phyloP scores from a whole-genome alignment of 2,113 vertebrate species.

The Nyctereutes procyonoides region DNA sequence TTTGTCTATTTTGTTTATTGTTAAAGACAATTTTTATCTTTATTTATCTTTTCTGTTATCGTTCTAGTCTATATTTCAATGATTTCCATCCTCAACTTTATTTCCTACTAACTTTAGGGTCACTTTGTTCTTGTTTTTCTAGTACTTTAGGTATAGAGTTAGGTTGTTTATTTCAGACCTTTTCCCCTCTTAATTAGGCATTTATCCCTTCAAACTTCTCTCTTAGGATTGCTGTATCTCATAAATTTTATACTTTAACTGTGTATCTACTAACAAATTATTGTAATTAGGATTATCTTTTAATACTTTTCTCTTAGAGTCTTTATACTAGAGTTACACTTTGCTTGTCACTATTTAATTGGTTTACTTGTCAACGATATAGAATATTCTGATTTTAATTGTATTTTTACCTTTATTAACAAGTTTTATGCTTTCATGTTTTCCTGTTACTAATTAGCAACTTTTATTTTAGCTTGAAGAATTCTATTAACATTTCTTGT shows the following conservation, averaged over 20 bases:
- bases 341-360: not conserved
- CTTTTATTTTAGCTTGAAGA: not conserved
- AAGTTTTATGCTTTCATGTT: not conserved
- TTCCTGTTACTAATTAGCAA: not conserved
- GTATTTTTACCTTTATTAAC: not conserved
- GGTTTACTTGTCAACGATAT: not conserved
- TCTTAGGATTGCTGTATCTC: not conserved
- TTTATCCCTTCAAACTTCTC: not conserved
- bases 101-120: not conserved
- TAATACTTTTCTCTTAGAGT: not conserved
- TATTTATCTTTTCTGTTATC: not conserved
- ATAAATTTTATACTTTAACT: not conserved
- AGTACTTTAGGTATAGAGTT: not conserved
- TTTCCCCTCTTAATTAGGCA: not conserved
- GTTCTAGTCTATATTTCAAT: not conserved
- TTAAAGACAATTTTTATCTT: not conserved
- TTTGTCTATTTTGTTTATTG: not conserved
- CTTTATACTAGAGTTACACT: not conserved
- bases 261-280: not conserved
- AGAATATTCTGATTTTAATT: not conserved
- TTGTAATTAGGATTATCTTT: not conserved
- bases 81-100: not conserved
- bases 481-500: not conserved
- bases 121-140: not conserved
- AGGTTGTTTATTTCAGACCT: not conserved